phyloP scores from a whole-genome alignment of 2,888 invertebrate species.

The Thymelicus lineola region DNA sequence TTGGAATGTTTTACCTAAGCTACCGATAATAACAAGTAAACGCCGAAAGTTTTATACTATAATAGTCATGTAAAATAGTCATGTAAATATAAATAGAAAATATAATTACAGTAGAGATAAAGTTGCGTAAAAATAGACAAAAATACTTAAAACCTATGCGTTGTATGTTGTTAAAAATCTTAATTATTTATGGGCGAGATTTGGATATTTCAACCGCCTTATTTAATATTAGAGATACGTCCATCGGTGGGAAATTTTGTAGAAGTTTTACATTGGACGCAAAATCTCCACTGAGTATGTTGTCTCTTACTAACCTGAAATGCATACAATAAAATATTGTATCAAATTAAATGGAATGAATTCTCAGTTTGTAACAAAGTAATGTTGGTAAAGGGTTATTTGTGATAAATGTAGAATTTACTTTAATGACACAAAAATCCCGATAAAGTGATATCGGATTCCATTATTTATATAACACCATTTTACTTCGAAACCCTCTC shows the following conservation, averaged over 20 bases:
- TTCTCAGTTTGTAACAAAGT: too few relatives aligned
- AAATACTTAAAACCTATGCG: background rate
- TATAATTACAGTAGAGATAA: background rate
- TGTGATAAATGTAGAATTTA: too few relatives aligned
- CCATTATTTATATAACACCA: too few relatives aligned
- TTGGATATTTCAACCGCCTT: conserved; percentile 88
- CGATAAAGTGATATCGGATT: too few relatives aligned
- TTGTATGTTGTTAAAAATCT: conserved; percentile 7
- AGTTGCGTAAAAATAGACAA: conserved; percentile 8
- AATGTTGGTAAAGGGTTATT: too few relatives aligned
- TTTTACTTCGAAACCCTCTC: too few relatives aligned
- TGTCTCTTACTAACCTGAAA: conserved; percentile 91
- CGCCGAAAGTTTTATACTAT: background rate
- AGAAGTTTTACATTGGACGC: conserved; percentile 96
- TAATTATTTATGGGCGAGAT: background rate
- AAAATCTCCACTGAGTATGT: conserved; percentile 95
- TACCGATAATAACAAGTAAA: background rate
- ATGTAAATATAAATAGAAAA: background rate
- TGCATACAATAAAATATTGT: conserved; percentile 35
- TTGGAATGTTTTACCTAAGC: background rate
- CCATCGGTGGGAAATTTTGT: conserved; percentile 96
- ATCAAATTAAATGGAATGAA: too few relatives aligned
- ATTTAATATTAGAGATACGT: conserved; percentile 92
- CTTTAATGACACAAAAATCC: too few relatives aligned
- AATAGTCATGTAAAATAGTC: conserved; percentile 1